A percentile compares a stretch with the other conserved stretches of the same genome.
These are phyloP conservation scores for Motacilla alba DNA, from an alignment of 2,113 vertebrate genomes.

Conservation along the genomic window DNA sequence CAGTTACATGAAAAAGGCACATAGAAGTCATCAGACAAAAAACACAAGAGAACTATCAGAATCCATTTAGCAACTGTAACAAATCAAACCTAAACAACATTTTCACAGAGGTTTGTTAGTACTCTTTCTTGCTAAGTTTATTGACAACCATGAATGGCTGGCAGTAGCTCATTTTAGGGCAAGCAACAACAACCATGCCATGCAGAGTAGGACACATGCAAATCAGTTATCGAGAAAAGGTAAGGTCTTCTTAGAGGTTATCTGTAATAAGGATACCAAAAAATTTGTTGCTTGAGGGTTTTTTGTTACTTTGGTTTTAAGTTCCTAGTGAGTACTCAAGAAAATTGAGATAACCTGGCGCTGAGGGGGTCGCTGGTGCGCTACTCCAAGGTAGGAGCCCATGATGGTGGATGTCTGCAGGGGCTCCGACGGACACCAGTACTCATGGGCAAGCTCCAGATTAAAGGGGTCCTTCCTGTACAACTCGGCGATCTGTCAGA, in stretches of 20 bases:
- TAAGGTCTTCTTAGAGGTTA: background rate
- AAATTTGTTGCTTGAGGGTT: background rate
- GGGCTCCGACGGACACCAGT: conserved; percentile 94
- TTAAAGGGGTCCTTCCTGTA: conserved; percentile 89
- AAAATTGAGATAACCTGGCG: conserved; percentile 81
- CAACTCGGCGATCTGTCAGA: conserved; percentile 86
- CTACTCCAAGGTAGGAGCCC: conserved; percentile 90
- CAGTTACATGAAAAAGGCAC: background rate
- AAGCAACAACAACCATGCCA: background rate
- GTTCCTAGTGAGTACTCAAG: background rate
- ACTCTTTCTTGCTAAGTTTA: background rate
- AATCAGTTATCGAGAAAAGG: background rate
- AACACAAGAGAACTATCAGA: background rate
- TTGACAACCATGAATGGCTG: background rate
- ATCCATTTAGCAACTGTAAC: background rate
- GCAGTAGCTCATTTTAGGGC: background rate
- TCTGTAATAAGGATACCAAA: background rate
- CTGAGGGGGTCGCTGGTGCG: conserved; percentile 92
- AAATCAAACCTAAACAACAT: background rate
- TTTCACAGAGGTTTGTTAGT: background rate
- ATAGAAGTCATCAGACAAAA: background rate
- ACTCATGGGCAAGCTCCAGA: conserved; percentile 90
- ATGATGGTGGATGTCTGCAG: conserved; percentile 86
- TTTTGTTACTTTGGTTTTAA: background rate
- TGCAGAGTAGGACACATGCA: background rate